Evolutionary conservation across 2,888 invertebrate genomes (phyloP).

Genomic region (Eupithecia centaureata): DNA sequence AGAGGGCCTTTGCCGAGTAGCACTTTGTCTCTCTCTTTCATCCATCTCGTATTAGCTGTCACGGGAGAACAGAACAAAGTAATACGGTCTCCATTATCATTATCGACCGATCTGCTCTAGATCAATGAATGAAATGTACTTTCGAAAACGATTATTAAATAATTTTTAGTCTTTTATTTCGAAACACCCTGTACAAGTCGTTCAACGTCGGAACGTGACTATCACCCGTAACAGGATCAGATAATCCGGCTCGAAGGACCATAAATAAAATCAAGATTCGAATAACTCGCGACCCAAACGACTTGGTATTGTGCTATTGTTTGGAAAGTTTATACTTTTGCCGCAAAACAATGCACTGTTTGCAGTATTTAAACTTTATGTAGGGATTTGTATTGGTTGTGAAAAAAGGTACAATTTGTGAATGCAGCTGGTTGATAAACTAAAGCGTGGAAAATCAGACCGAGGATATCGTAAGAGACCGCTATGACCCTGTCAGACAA

Average conservation of each 20-base stretch:
- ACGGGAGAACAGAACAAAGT: too few species aligned
- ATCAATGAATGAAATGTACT: not conserved
- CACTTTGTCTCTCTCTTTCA: too few species aligned
- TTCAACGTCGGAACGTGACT: slow-evolving; percentile 37
- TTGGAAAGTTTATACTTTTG: slow-evolving; percentile 5
- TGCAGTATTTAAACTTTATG: not conserved
- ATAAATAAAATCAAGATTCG: slow-evolving; percentile 43
- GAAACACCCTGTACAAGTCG: slow-evolving; percentile 3
- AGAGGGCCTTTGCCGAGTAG: too few species aligned
- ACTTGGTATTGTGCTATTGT: slow-evolving; percentile 29
- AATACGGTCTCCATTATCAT: not conserved
- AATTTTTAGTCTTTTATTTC: not conserved
- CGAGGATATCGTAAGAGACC: too few species aligned
- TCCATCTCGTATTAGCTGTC: too few species aligned
- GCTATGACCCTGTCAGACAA: too few species aligned
- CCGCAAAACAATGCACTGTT: not conserved
- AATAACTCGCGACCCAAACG: slow-evolving; percentile 30
- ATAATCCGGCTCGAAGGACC: slow-evolving; percentile 42
- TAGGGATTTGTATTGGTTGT: too few species aligned
- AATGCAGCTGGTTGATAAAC: too few species aligned
- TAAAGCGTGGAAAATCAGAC: too few species aligned
- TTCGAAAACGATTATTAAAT: not conserved
- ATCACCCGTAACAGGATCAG: slow-evolving; percentile 39
- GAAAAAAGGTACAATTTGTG: too few species aligned
- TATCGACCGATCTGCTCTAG: not conserved